Evolutionary conservation across 2,888 invertebrate species (phyloP).

Genomic region (Melinopterus prodromus): DNA sequence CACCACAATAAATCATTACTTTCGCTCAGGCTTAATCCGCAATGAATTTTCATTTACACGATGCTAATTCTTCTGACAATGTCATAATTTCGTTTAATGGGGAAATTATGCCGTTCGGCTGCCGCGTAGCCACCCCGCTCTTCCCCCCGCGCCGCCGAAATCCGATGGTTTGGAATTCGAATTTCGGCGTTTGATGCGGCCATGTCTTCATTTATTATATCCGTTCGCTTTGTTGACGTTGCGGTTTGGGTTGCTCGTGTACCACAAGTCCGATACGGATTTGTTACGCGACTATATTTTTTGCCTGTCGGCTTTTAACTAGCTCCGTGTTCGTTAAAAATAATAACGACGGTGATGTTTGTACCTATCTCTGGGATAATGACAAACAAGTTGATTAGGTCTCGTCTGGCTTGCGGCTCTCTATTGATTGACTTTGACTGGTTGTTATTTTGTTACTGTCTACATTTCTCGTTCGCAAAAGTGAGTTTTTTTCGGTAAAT

Average conservation of each 20-base stretch:
- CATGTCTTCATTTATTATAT: not conserved
- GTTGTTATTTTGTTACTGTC: not conserved
- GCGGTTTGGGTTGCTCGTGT: not conserved
- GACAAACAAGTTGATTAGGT: not conserved
- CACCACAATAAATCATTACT: not conserved
- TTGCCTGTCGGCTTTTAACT: not conserved
- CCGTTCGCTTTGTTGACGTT: not conserved
- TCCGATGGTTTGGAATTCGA: not conserved
- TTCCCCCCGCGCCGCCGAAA: not conserved
- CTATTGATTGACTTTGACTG: not conserved
- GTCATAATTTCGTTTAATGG: constrained; percentile 4
- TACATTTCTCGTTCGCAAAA: too few relatives aligned
- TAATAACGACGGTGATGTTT: not conserved
- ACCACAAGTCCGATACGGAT: not conserved
- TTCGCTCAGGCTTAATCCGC: not conserved
- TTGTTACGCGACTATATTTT: not conserved
- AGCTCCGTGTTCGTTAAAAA: not conserved
- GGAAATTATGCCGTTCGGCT: not conserved
- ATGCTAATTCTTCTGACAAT: constrained; percentile 4
- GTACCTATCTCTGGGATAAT: not conserved
- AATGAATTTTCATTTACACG: constrained; percentile 4
- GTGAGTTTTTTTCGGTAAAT: too few relatives aligned
- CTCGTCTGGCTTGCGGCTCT: not conserved
- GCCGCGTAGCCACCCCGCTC: not conserved
- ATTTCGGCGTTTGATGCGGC: not conserved